Evolutionary conservation across 2,797 vertebrate genomes (phyloP).

Genomic region (Halcyon smyrnensis): DNA sequence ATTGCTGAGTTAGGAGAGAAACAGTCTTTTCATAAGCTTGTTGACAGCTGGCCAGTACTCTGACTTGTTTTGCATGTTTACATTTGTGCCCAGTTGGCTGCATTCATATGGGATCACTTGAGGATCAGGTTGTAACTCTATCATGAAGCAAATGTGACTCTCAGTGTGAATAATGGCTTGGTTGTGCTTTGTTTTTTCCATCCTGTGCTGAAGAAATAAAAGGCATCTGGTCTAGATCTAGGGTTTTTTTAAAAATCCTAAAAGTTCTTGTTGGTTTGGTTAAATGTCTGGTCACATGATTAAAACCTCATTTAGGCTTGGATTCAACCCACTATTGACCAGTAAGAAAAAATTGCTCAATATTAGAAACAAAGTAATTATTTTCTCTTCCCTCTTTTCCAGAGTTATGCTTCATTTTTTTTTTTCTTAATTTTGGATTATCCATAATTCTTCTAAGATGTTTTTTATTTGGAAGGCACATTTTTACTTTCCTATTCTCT

Average conservation of each 20-base stretch:
- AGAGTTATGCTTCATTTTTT: fast-evolving
- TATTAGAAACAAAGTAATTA: neutral
- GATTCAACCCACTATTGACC: neutral
- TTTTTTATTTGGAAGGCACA: neutral
- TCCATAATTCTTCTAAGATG: neutral
- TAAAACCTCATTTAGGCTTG: neutral
- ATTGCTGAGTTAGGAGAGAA: neutral
- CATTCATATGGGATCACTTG: neutral
- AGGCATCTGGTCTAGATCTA: neutral
- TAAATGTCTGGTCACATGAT: neutral
- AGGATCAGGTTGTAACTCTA: neutral
- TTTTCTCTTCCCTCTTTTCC: neutral
- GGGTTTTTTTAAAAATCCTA: neutral
- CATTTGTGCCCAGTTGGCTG: neutral
- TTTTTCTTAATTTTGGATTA: neutral
- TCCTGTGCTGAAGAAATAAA: neutral
- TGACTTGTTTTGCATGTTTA: neutral
- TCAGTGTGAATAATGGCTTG: neutral
- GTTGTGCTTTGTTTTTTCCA: neutral
- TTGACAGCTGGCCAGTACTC: neutral
- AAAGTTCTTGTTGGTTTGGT: neutral
- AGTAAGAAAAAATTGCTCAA: neutral
- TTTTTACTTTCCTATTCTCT: neutral
- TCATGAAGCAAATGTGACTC: neutral
- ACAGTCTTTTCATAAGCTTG: neutral